phyloP scores from a whole-genome alignment of 2,888 invertebrate species.

The Polymixis flavicincta region DNA sequence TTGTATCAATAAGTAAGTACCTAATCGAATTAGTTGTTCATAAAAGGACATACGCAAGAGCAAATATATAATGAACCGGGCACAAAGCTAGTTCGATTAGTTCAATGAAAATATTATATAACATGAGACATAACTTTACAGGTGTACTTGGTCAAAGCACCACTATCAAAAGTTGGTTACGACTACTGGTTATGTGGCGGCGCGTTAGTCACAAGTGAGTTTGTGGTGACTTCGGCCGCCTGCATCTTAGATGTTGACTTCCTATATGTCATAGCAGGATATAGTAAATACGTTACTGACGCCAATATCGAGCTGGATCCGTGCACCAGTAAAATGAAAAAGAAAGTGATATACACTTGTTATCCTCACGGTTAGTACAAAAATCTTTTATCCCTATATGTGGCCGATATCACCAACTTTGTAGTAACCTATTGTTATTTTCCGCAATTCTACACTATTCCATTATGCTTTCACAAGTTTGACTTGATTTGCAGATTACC shows the following conservation, averaged over 20 bases:
- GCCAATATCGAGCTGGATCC: constrained; percentile 61
- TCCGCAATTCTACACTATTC: neutral
- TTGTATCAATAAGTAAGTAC: neutral
- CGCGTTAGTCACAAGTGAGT: constrained; percentile 61
- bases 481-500: neutral
- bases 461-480: neutral
- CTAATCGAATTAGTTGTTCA: neutral
- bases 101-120: neutral
- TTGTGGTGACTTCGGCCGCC: constrained; percentile 72
- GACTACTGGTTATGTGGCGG: constrained; percentile 73
- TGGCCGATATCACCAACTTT: neutral
- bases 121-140: constrained; percentile 31
- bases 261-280: constrained; percentile 73
- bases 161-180: constrained; percentile 51
- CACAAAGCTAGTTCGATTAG: neutral
- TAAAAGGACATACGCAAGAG: neutral
- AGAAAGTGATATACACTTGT: constrained; percentile 66
- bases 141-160: constrained; percentile 69
- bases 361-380: constrained; percentile 35
- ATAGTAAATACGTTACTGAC: constrained; percentile 68
- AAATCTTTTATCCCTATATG: neutral
- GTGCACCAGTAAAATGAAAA: constrained; percentile 72
- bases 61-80: neutral
- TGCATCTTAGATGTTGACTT: constrained; percentile 70
- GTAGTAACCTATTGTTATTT: neutral